Base-by-base conservation (phyloP, 2,113 vertebrate genomes). In the Dicaeum eximium region DNA sequence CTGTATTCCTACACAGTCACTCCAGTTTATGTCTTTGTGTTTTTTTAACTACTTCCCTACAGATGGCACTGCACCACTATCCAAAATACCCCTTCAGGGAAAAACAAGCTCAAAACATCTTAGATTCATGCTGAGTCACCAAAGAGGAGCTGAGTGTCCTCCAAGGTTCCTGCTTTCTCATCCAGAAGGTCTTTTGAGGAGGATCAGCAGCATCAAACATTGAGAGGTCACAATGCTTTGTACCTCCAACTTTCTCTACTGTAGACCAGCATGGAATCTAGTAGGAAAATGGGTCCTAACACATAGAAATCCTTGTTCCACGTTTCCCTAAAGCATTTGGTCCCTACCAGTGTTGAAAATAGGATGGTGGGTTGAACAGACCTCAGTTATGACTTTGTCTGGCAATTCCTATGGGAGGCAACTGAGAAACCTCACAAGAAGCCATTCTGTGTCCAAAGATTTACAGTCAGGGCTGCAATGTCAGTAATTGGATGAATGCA, bases 61-160 rank as follows among this genome's bases (percentile, higher is more conserved):
- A 97, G 96, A 94, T 96, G 96, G 96, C 96, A 97, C 95, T 95
- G 70, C 80, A 96, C 79, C 79, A 92, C 87, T 81, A 88, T 89
- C 30, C 56, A 95, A 92, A 96, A 79, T 56, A 96, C 23, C 61
- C 70, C 79, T 77, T 51, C 54, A 66, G 28, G 48, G 60, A 75
- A 95, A 82, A 69, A 50, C 15, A 93, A 77, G 54, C 89, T 91
- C 58, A 72, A 77, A 95, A 38, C 72, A 90, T 75, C 47, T 66
- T 31, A 5, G n/a, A 83, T 37, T 67, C 37, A 5, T 15, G 69
- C 82, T 74, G 72, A 94, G 79, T 40, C 82, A 93, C 90, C 79
- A 74, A 90, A 88, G 60, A 83, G 25, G 14, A 88, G 40, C n/a
- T 54, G 60, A 72, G 27, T n/a, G 74, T 86, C 30, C 47, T 56